Percentiles rank a stretch among this genome's conserved stretches.
These are phyloP conservation scores for Aleiodes testaceus DNA, from an alignment of 2,888 invertebrate genomes.

Conservation along the genomic window DNA sequence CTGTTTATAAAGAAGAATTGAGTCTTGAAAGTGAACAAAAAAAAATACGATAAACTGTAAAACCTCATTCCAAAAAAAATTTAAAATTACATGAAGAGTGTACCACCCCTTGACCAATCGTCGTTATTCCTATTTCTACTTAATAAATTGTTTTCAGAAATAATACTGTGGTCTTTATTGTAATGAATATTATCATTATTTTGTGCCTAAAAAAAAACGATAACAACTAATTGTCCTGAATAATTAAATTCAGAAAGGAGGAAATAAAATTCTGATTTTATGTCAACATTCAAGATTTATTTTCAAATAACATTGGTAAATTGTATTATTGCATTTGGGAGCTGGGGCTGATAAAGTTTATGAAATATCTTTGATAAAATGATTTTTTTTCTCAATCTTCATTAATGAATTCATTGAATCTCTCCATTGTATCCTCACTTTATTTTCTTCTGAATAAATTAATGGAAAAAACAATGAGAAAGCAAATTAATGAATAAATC, in stretches of 20 bases:
- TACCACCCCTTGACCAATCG: conserved; percentile 55
- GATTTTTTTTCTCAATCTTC: conserved; percentile 23
- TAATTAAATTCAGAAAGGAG: no score
- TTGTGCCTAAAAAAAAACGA: no score
- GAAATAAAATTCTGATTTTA: conserved; percentile 37
- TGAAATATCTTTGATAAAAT: conserved; percentile 17
- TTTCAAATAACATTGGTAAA: conserved; percentile 58
- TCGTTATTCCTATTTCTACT: conserved; percentile 63
- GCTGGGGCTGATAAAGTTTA: conserved; percentile 11
- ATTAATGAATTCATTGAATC: no score
- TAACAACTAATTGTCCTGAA: no score
- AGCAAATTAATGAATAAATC: no score
- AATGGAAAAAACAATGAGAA: no score
- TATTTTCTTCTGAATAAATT: no score
- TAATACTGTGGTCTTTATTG: conserved; percentile 32
- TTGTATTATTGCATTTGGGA: conserved; percentile 46
- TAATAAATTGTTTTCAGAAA: conserved; percentile 68
- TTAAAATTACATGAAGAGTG: conserved; percentile 53
- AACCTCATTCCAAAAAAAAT: conserved; percentile 2
- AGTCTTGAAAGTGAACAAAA: not conserved
- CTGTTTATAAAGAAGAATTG: not conserved
- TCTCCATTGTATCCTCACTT: conserved; percentile 28
- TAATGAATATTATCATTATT: no score
- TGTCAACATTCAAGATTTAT: conserved; percentile 64
- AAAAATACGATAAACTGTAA: conserved; percentile 8